These are phyloP conservation scores for Resseliella maxima DNA, from an alignment of 2,888 invertebrate species.

Conservation along the genomic window DNA sequence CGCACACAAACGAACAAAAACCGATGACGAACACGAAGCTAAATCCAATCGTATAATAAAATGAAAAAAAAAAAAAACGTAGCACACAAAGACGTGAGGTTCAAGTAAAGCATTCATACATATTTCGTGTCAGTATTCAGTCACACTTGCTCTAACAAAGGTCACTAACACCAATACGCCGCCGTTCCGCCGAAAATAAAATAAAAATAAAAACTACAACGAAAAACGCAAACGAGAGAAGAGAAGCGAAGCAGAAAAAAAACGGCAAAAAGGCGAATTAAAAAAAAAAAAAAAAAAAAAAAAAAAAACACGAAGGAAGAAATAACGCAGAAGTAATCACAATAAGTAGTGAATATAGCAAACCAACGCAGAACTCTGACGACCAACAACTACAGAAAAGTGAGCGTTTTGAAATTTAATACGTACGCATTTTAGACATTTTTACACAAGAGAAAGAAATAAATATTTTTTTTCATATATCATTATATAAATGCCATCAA, in stretches of 20 bases:
- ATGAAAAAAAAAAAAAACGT: neutral
- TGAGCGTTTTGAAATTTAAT: slow-evolving; percentile 51
- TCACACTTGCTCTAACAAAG: slow-evolving; percentile 54
- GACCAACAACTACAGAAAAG: slow-evolving; percentile 53
- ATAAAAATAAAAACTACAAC: slow-evolving; percentile 40
- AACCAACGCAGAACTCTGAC: slow-evolving; percentile 53
- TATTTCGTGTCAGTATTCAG: slow-evolving; percentile 52
- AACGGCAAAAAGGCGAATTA: slow-evolving; percentile 48
- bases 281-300: neutral
- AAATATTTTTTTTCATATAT: neutral
- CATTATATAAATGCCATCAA: slow-evolving; percentile 29
- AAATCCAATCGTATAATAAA: neutral
- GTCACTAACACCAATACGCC: slow-evolving; percentile 48
- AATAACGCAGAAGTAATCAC: slow-evolving; percentile 48
- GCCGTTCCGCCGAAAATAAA: slow-evolving; percentile 51
- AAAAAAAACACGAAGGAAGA: slow-evolving; percentile 29
- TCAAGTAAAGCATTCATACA: slow-evolving; percentile 48
- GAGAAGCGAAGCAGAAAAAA: neutral
- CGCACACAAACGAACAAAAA: too few relatives aligned
- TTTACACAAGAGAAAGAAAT: slow-evolving; percentile 9
- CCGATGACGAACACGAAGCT: neutral
- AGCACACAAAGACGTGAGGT: slow-evolving; percentile 52
- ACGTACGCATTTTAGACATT: slow-evolving; percentile 46
- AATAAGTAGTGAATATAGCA: slow-evolving; percentile 51
- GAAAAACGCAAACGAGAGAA: slow-evolving; percentile 32